phyloP scores from a whole-genome alignment of 2,113 vertebrate genomes.

The Chaenocephalus aceratus region DNA sequence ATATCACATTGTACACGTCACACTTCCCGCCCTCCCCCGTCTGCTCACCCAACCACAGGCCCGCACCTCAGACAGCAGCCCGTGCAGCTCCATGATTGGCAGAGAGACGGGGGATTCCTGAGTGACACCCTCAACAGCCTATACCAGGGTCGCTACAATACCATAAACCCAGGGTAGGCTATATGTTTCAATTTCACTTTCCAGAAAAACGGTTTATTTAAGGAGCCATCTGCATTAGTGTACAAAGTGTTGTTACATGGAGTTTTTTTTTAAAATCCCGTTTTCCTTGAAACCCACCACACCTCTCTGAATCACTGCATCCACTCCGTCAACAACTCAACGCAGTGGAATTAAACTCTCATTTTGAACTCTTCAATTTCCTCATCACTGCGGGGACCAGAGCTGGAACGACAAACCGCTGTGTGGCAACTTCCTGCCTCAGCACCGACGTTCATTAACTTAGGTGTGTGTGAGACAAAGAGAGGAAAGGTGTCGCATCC shows the following conservation, averaged over 20 bases:
- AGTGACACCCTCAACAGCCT: too few species aligned
- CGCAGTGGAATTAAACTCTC: not conserved
- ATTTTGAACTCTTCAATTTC: conserved; percentile 40
- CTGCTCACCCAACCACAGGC: too few species aligned
- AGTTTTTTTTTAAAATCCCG: not conserved
- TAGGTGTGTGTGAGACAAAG: conserved; percentile 85
- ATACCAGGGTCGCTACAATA: too few species aligned
- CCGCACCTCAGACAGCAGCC: too few species aligned
- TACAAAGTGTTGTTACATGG: not conserved
- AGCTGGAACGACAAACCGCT: conserved; percentile 17
- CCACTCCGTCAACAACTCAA: not conserved
- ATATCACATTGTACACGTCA: too few species aligned
- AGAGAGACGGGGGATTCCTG: too few species aligned
- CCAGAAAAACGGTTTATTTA: not conserved
- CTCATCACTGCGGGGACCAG: conserved; percentile 30
- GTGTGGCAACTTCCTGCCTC: conserved; percentile 67
- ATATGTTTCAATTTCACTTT: not conserved
- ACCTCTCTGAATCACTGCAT: conserved; percentile 9
- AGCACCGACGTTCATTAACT: conserved; percentile 40
- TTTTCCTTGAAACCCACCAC: conserved; percentile 1
- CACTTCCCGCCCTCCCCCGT: too few species aligned
- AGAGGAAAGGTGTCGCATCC: conserved; percentile 94
- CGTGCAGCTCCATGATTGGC: too few species aligned
- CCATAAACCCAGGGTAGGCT: not conserved
- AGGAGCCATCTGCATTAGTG: not conserved